Evolutionary conservation across 2,113 vertebrate genomes (phyloP), one percentile per base, ranked within the genome.

Genomic region (Corapipo altera): DNA sequence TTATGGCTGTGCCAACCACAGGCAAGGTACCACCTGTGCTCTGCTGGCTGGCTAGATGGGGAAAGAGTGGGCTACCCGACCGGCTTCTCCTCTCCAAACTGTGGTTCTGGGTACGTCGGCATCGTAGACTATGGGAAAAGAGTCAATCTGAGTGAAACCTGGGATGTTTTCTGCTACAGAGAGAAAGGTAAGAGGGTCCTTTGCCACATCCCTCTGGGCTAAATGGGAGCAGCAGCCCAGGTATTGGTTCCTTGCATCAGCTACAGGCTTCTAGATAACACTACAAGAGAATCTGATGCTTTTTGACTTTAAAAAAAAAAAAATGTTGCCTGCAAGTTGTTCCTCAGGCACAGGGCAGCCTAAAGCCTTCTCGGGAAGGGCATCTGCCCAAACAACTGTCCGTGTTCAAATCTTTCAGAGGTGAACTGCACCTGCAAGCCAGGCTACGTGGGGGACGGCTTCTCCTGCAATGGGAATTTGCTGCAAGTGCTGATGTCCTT

Each of bases 81-180:
- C 2, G 98, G 97, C 90, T 99, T 97, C 52, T 93, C 99, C 83
- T 99, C 98, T 77, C 97, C 97, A 27, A 98, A 98, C 20, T 99
- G 99, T 9, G 99, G 99, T 26, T 98, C 97, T 0, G 99, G 99
- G 2, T 78, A 98, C 0, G 97, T 99, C 1, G 99, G 99, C 72
- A 99, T 99, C 1, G 98, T 99, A 66, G 99, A 99, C 95, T 99
- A 99, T 0, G 99, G 99, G 1, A 46, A 16, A 32, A 98, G 99
- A 82, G 91, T 44, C 77, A 99, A 99, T 85, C 92, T 98, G 89
- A 98, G 98, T 2, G 99, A 99, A 97, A 98, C 92, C 39, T 99
- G 99, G 99, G 99, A 99, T 41, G 97, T 97, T 41, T 99, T 99
- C 98, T 99, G 99, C 97, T 99, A 98, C 96, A 95, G 99, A 85